Percentiles rank a stretch among this genome's conserved stretches.
Conservation (phyloP, 2,113 vertebrate species). For the Sylvia atricapilla region DNA sequence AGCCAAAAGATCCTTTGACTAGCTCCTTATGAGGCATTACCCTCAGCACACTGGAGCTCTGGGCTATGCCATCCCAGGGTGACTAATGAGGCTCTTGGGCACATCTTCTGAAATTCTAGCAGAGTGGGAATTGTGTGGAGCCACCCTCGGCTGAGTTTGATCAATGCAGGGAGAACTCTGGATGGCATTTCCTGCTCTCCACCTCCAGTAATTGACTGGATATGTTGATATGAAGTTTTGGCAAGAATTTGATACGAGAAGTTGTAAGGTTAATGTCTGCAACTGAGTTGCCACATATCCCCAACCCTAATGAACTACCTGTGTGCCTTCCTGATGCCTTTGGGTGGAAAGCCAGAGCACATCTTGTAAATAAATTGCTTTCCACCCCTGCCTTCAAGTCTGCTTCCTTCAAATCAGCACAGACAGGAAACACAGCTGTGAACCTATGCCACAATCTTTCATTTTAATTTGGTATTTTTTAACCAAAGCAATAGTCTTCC, state of each 20-base stretch:
- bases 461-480: background rate
- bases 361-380: constrained; percentile 10
- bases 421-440: background rate
- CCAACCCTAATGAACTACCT: background rate
- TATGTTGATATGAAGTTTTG: background rate
- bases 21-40: background rate
- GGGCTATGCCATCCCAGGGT: background rate
- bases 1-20: background rate
- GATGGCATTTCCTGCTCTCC: background rate
- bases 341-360: background rate
- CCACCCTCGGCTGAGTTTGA: background rate
- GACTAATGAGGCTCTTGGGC: background rate
- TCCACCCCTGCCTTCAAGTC: background rate
- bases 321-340: background rate
- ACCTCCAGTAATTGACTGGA: background rate
- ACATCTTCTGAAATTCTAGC: constrained; percentile 5
- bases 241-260: background rate
- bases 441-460: background rate
- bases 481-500: background rate
- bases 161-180: background rate
- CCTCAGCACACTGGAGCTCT: background rate
- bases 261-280: background rate
- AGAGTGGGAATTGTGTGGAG: background rate
- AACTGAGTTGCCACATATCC: background rate
- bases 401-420: background rate